Percentiles rank a stretch among this genome's conserved stretches.
These are phyloP conservation scores for Cladopsammia gracilis DNA, from an alignment of 64 coral and sea anemone genomes.

Conservation along the genomic window DNA sequence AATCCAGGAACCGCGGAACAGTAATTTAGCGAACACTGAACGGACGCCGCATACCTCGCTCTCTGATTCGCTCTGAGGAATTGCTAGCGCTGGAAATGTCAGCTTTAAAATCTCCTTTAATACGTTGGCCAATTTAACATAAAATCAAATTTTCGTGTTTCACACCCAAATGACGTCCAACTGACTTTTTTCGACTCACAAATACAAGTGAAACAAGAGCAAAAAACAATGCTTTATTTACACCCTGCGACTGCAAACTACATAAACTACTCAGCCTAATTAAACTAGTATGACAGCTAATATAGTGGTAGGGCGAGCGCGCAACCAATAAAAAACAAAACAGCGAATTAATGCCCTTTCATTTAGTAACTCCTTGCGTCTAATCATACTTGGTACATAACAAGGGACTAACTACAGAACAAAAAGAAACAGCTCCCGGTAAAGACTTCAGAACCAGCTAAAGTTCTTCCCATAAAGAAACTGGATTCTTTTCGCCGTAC, in stretches of 20 bases:
- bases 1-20: too few species aligned
- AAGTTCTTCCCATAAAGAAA: constrained; percentile 25
- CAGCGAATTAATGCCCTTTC: neutral
- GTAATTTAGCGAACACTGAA: too few species aligned
- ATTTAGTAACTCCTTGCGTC: neutral
- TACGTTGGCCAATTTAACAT: too few species aligned
- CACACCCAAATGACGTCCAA: too few species aligned
- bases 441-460: constrained; percentile 17
- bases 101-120: too few species aligned
- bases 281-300: neutral
- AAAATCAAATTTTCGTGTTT: too few species aligned
- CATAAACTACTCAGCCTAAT: neutral
- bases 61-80: too few species aligned
- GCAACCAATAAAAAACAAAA: neutral
- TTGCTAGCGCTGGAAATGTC: too few species aligned
- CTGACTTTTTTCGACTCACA: too few species aligned
- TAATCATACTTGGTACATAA: neutral
- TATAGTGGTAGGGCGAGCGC: neutral
- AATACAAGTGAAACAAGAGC: neutral
- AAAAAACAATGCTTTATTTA: neutral
- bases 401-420: neutral
- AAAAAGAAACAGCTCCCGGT: neutral
- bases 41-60: too few species aligned
- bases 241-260: neutral
- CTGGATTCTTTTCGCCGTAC: neutral